Evolutionary conservation across 2,888 invertebrate species (phyloP).

Genomic region (Pogonocherus hispidulus): DNA sequence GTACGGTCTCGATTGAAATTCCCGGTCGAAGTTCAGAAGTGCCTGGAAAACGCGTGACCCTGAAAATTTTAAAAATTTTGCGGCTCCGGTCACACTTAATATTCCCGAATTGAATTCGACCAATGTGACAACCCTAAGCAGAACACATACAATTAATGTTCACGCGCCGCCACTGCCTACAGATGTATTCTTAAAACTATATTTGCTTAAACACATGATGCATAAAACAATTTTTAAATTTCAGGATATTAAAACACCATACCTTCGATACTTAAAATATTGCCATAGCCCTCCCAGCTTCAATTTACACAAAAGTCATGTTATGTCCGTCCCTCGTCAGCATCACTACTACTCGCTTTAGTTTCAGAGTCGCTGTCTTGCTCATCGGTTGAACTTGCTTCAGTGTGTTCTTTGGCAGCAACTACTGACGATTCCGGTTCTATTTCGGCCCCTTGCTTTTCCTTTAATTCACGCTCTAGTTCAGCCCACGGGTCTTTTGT

Average conservation of each 20-base stretch:
- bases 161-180: too few relatives aligned
- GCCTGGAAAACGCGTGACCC: too few relatives aligned
- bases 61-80: too few relatives aligned
- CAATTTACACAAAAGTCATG: constrained; percentile 6
- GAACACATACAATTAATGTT: too few relatives aligned
- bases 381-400: constrained; percentile 1
- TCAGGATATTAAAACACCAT: constrained; percentile 17
- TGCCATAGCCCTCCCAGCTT: constrained; percentile 30
- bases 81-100: too few relatives aligned
- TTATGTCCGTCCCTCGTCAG: constrained; percentile 21
- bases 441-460: constrained; percentile 20
- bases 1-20: too few relatives aligned
- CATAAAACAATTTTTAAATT: too few relatives aligned
- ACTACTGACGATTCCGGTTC: neutral
- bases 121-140: too few relatives aligned
- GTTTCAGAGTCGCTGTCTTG: constrained; percentile 21
- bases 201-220: too few relatives aligned
- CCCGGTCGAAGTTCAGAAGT: too few relatives aligned
- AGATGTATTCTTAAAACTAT: too few relatives aligned
- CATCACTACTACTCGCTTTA: constrained; percentile 23
- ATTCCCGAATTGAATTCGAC: too few relatives aligned
- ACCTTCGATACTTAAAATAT: constrained; percentile 15
- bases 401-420: neutral
- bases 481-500: constrained; percentile 43
- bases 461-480: constrained; percentile 37